Conservation (phyloP, 2,113 vertebrate species). For the Pseudorhombus dupliciocellatus region DNA sequence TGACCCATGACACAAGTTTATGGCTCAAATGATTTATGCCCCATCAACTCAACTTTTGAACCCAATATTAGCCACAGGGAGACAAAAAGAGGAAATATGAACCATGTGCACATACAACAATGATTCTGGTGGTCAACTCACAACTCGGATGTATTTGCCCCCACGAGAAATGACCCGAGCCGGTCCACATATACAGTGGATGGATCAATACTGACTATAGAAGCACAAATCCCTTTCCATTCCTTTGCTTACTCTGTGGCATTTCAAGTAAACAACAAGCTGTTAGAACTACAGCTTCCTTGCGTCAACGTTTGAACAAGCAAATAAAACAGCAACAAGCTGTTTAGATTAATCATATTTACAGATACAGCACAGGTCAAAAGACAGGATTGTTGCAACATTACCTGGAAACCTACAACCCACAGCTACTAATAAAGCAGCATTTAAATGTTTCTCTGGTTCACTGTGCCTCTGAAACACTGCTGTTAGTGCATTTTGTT, state of each 20-base stretch:
- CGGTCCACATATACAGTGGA: background rate
- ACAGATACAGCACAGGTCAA: background rate
- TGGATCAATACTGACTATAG: background rate
- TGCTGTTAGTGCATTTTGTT: conserved; percentile 1
- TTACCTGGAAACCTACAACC: background rate
- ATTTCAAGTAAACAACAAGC: background rate
- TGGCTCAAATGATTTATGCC: conserved; percentile 25
- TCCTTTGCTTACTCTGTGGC: background rate
- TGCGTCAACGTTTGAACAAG: background rate
- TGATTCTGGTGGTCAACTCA: background rate
- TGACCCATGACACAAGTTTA: conserved; percentile 19
- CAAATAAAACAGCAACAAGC: background rate
- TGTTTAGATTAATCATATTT: background rate
- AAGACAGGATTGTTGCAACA: background rate
- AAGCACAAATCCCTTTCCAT: background rate
- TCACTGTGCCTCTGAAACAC: background rate
- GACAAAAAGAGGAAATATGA: background rate
- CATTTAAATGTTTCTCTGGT: conserved; percentile 3
- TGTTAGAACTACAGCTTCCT: background rate
- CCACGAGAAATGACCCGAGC: background rate
- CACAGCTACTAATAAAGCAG: background rate
- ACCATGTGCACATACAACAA: background rate
- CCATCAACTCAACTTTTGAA: conserved; percentile 19
- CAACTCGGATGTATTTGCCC: background rate
- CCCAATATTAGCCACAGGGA: background rate